These are phyloP conservation scores for Haplochromis vanheusdeni DNA, from an alignment of 2,113 vertebrate species.

Conservation along the genomic window DNA sequence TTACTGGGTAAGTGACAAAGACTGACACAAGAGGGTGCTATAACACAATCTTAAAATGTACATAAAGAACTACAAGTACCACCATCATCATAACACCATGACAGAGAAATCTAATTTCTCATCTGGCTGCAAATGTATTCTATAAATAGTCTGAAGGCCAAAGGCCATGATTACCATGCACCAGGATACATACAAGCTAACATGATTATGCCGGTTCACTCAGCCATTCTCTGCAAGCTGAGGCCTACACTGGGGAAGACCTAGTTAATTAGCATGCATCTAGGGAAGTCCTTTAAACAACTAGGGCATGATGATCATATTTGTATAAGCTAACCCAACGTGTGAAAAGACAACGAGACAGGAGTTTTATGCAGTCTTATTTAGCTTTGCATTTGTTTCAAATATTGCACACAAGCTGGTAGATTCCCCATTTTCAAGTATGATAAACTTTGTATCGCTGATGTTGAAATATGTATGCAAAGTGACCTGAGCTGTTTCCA, in stretches of 20 bases:
- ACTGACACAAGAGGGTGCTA: constrained; percentile 45
- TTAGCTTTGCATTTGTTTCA: not conserved
- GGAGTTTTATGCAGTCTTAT: not conserved
- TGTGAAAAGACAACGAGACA: not conserved
- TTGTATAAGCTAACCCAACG: not conserved
- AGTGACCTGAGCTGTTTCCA: not conserved
- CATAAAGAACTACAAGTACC: not conserved
- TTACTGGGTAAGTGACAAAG: not conserved
- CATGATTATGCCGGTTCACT: constrained; percentile 28
- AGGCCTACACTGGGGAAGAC: constrained; percentile 5
- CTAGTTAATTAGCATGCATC: constrained; percentile 19
- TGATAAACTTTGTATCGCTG: not conserved
- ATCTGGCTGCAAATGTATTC: not conserved
- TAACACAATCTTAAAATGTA: not conserved
- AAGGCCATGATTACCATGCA: constrained; percentile 29
- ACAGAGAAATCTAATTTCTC: not conserved
- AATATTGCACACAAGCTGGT: not conserved
- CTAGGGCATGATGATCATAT: constrained; percentile 37
- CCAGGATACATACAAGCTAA: not conserved
- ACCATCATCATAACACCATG: not conserved
- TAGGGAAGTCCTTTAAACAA: constrained; percentile 22
- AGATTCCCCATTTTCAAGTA: not conserved
- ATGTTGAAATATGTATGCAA: not conserved
- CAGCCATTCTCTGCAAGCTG: constrained; percentile 6
- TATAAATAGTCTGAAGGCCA: constrained; percentile 44